Evolutionary conservation across 2,797 vertebrate genomes (phyloP).

Genomic region (Mallotus villosus): DNA sequence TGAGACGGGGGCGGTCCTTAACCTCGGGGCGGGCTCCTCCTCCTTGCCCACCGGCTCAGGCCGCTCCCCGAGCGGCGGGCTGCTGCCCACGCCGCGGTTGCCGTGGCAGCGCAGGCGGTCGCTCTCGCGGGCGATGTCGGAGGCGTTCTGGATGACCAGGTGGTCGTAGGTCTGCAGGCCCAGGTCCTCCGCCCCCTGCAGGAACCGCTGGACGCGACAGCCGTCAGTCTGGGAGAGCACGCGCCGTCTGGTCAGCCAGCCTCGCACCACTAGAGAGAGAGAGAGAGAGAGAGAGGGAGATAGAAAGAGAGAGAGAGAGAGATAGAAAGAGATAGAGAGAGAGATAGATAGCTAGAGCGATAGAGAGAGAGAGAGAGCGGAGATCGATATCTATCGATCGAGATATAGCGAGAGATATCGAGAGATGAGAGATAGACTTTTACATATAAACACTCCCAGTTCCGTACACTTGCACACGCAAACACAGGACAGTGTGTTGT

Average conservation of each 20-base stretch:
- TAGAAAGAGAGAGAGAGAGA: slow-evolving; percentile 13
- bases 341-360: background rate
- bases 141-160: slow-evolving; percentile 83
- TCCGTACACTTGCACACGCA: too few species aligned
- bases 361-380: background rate
- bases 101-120: slow-evolving; percentile 76
- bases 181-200: slow-evolving; percentile 78
- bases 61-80: slow-evolving; percentile 76
- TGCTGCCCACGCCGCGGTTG: slow-evolving; percentile 52
- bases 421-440: background rate
- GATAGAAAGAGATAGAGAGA: slow-evolving; percentile 12
- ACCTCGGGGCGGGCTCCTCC: slow-evolving; percentile 84
- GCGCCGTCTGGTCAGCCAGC: slow-evolving; percentile 85
- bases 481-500: too few species aligned
- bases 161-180: slow-evolving; percentile 77
- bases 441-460: too few species aligned
- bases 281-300: slow-evolving; percentile 22
- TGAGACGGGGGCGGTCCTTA: slow-evolving; percentile 32
- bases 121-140: slow-evolving; percentile 80
- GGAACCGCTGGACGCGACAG: slow-evolving; percentile 76
- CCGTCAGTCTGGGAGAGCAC: slow-evolving; percentile 78
- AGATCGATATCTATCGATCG: background rate
- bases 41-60: slow-evolving; percentile 77
- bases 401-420: background rate
- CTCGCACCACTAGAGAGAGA: slow-evolving; percentile 78